Evolutionary conservation across 2,113 vertebrate genomes (phyloP), one percentile per base, ranked within the genome.

Genomic region (Ginglymostoma cirratum): DNA sequence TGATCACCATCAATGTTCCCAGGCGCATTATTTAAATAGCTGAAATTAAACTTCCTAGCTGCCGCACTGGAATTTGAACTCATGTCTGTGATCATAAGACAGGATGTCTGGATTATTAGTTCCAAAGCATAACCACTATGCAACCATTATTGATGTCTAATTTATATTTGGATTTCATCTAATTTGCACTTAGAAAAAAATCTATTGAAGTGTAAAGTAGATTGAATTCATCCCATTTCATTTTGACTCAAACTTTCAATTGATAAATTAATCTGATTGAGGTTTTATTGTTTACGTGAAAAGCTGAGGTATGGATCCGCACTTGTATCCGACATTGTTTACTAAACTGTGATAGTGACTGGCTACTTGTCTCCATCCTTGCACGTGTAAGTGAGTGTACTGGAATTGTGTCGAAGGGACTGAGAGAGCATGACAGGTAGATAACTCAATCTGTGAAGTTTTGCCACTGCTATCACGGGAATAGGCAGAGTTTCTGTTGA

Each of bases 181-280:
- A 14, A 89, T 55, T 55, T 89, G 2, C 45, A 55, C 2, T 61
- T 55, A 34, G 38, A 42, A 38, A 3, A 80, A 83, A 83, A 89
- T 14, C 48, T 52, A 89, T 89, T 89, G 86, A 89, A 61, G 61
- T 89, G 23, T 61, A 89, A 89, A 89, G 52, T 89, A 14, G 86
- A 89, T 89, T 89, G 30, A 89, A 55, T 55, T 52, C 86, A 89
- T 61, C n/a, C 48, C 5, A 14, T 30, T 89, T 89, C 45, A 89
- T 61, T 12, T 30, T 55, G 48, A 48, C 42, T 89, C 45, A 61
- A 52, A 89, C 27, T 55, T 89, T 61, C 86, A 89, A 89, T 30
- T 89, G 48, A 89, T 89, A 52, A 87, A 87, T 87, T 89, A 61
- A 89, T 55, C 86, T 55, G 86, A 55, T 52, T 89, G 86, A 55